Conservation (phyloP, 2,888 invertebrate genomes). For the Linnaemya tessellans region DNA sequence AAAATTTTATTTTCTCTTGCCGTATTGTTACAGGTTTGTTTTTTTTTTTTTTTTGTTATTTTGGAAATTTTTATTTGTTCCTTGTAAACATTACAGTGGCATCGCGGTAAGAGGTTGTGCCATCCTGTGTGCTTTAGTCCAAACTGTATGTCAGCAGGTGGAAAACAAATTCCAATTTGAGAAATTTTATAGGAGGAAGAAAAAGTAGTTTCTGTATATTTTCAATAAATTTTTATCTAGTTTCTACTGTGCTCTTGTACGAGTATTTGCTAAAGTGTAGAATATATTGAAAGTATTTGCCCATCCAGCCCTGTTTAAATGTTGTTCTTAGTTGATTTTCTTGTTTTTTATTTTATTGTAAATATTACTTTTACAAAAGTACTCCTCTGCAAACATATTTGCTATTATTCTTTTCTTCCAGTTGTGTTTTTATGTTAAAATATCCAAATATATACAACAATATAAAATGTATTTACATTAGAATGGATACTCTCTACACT, state of each 20-base stretch:
- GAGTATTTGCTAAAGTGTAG: no score
- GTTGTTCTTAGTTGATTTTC: conserved; percentile 1
- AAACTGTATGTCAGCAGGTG: no score
- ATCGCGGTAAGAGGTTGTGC: neutral
- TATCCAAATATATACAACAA: conserved; percentile 1
- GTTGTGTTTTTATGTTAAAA: conserved; percentile 1
- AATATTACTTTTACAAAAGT: neutral
- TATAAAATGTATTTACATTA: conserved; percentile 24
- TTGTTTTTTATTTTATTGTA: neutral
- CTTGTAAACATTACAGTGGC: neutral
- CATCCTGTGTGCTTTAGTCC: no score
- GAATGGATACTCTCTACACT: neutral
- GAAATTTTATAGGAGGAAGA: no score
- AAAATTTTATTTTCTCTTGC: conserved; percentile 56
- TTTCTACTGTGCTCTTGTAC: no score
- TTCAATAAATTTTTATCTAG: no score
- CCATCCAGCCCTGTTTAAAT: neutral
- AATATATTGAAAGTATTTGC: neutral
- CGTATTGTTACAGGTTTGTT: conserved; percentile 27
- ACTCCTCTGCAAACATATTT: neutral
- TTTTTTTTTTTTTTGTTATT: neutral
- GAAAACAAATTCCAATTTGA: no score
- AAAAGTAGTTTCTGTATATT: no score
- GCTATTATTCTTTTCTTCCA: conserved; percentile 17
- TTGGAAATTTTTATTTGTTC: no score